Evolutionary conservation across 2,113 vertebrate genomes (phyloP).

Genomic region (Falcunculus frontatus): DNA sequence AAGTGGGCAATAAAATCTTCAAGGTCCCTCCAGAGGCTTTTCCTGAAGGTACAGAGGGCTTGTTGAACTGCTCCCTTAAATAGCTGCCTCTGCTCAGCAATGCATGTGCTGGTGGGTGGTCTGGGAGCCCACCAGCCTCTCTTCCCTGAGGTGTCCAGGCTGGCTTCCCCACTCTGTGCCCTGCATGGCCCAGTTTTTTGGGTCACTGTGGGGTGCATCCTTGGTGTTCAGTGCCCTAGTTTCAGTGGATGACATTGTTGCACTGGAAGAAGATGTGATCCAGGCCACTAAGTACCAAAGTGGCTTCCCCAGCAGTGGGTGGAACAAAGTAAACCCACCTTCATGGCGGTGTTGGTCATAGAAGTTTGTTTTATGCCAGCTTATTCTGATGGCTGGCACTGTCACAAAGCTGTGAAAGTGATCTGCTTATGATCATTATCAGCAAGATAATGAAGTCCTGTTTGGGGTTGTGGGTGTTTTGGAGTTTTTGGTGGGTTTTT

Average conservation of each 20-base stretch:
- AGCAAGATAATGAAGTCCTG: neutral
- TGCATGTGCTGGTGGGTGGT: accelerated
- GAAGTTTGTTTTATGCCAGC: neutral
- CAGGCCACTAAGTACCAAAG: neutral
- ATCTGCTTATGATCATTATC: neutral
- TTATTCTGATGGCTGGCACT: neutral
- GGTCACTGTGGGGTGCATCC: neutral
- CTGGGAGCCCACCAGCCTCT: neutral
- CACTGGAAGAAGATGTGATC: neutral
- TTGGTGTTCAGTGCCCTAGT: neutral
- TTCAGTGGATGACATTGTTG: neutral
- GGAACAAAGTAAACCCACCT: neutral
- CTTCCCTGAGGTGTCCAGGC: neutral
- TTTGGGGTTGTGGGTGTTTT: neutral
- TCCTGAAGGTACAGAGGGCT: constrained; percentile 77
- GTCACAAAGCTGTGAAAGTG: neutral
- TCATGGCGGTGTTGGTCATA: accelerated
- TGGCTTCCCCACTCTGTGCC: neutral
- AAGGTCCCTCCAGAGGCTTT: constrained; percentile 81
- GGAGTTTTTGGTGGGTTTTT: neutral
- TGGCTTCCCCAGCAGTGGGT: neutral
- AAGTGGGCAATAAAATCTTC: constrained; percentile 92
- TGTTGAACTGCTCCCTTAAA: neutral
- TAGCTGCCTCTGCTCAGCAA: neutral
- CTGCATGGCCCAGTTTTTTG: neutral